Conservation (phyloP, 2,888 invertebrate species). For the Uloborus plumipes region DNA sequence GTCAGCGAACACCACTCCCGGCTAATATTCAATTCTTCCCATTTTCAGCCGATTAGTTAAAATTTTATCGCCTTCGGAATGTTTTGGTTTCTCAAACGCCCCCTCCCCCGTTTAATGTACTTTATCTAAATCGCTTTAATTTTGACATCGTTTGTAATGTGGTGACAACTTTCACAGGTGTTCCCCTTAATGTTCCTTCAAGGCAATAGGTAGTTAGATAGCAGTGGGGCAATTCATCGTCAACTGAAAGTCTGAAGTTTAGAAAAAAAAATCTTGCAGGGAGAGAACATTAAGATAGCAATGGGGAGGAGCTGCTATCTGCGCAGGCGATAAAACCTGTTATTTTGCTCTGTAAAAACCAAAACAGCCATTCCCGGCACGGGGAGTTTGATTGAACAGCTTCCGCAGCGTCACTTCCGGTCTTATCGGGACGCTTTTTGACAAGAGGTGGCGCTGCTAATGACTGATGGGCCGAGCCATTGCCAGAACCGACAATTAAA, state of each 20-base stretch:
- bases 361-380: slow-evolving; percentile 52
- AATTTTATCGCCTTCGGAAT: slow-evolving; percentile 33
- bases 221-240: slow-evolving; percentile 57
- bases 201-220: slow-evolving; percentile 53
- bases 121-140: slow-evolving; percentile 55
- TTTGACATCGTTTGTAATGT: slow-evolving; percentile 21
- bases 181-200: slow-evolving; percentile 55
- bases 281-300: slow-evolving; percentile 62
- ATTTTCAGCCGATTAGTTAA: slow-evolving; percentile 31
- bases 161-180: slow-evolving; percentile 56
- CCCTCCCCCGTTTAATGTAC: slow-evolving; percentile 11
- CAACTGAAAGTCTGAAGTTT: slow-evolving; percentile 55
- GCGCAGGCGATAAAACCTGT: slow-evolving; percentile 44
- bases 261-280: slow-evolving; percentile 3
- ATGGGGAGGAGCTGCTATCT: slow-evolving; percentile 41
- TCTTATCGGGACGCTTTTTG: slow-evolving; percentile 57
- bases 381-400: slow-evolving; percentile 62
- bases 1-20: too few species aligned
- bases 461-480: slow-evolving; percentile 58
- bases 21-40: background rate
- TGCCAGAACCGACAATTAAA: slow-evolving; percentile 61
- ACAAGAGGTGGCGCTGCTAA: slow-evolving; percentile 55
- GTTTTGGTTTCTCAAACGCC: slow-evolving; percentile 26
- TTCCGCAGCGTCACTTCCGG: slow-evolving; percentile 63
- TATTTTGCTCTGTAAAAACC: slow-evolving; percentile 63